Base-by-base conservation (phyloP, 2,113 vertebrate genomes). In the Etia nguti region DNA sequence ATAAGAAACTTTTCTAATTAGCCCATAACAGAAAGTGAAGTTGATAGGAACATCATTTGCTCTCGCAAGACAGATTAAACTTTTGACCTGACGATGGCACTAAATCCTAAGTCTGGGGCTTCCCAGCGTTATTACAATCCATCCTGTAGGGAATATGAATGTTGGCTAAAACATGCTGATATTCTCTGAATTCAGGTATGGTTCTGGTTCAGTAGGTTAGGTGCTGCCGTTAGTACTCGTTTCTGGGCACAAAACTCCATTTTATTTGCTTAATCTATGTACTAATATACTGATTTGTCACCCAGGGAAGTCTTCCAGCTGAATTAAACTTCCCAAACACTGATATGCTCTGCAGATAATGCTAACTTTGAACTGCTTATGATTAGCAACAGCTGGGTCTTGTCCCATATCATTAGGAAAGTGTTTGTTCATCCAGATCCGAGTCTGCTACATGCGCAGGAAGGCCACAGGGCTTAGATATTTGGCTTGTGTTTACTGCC, bases 361-460 rank as follows among this genome's bases (percentile, higher is more conserved):
- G 22, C 77, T 75, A 80, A 89, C 77, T 62, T 18, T 73, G 57
- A 87, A 73, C 52, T 70, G 31, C 34, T 65, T 12, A 4, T 52
- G 87, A 77, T 80, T 83, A 68, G 52, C 6, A 89, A 84, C 77
- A 84, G 68, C 85, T 89, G 90, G 89, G 73, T 65, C 62, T 48
- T 82, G 87, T 92, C 87, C 82, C 75, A 70, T 79, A 85, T 86
- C 81, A 80, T 89, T 84, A 87, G 62, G 56, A 79, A 15, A 57
- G 16, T 70, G 79, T 87, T 87, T 86, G 46, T 86, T 82, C 80
- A 62, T 89, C 48, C 29, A 50, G 54, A 77, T 83, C 26, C n/a
- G 11, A 82, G 41, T 22, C 6, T 77, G n/a, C 4, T 80, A 18
- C 20, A 6, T 52, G 55, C 31, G 20, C 68, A 88, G 79, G 80